A percentile compares a stretch with the other conserved stretches of the same genome.
phyloP scores from a whole-genome alignment of 2,888 invertebrate species.

The Timandra comae region DNA sequence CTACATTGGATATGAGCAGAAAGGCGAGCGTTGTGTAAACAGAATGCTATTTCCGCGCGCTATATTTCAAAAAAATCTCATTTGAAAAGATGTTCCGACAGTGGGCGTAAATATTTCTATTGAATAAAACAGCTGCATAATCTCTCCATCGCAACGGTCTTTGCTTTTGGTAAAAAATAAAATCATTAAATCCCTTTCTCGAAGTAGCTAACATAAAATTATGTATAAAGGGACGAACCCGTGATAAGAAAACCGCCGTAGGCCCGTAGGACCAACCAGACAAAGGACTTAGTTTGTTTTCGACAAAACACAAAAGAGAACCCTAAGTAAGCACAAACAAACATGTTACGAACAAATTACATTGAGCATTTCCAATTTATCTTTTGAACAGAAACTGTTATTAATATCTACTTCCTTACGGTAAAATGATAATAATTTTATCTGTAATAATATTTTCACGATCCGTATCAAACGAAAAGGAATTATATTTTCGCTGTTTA shows the following conservation, averaged over 20 bases:
- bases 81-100: conserved; percentile 42
- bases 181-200: conserved; percentile 12
- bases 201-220: conserved; percentile 8
- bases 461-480: too few species aligned
- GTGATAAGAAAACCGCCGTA: conserved; percentile 57
- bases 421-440: background rate
- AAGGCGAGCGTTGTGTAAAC: conserved; percentile 58
- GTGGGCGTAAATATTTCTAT: conserved; percentile 39
- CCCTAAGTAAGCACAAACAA: conserved; percentile 53
- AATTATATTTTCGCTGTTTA: too few species aligned
- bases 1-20: conserved; percentile 61
- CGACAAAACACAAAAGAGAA: conserved; percentile 54
- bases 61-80: conserved; percentile 55
- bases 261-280: conserved; percentile 40
- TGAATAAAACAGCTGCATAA: conserved; percentile 17
- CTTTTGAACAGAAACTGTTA: conserved; percentile 37
- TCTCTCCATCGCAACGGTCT: conserved; percentile 14
- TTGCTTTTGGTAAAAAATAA: conserved; percentile 11
- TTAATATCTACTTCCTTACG: conserved; percentile 23
- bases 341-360: conserved; percentile 50
- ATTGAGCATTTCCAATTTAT: conserved; percentile 44
- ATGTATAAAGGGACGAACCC: conserved; percentile 28
- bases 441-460: background rate
- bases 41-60: conserved; percentile 44
- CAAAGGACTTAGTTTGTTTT: conserved; percentile 62